These are phyloP conservation scores for Phataginus tetradactyla DNA, from an alignment of 2,797 vertebrate species.

Conservation along the genomic window DNA sequence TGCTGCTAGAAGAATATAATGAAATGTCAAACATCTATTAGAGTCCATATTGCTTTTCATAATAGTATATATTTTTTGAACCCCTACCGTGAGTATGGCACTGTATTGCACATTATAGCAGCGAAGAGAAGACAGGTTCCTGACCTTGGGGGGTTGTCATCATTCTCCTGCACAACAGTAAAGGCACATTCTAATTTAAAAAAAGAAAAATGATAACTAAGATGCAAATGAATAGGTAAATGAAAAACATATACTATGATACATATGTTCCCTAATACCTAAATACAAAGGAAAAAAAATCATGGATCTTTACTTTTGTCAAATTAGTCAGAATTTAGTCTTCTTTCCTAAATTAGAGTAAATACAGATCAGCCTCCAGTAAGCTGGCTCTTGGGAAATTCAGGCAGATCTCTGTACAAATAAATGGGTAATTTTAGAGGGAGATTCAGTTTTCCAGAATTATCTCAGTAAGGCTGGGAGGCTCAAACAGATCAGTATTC, in stretches of 20 bases:
- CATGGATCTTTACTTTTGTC: background rate
- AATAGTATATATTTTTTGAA: conserved; percentile 26
- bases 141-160: background rate
- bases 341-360: conserved; percentile 22
- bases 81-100: background rate
- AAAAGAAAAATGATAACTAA: background rate
- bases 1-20: conserved; percentile 40
- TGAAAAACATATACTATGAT: background rate
- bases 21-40: conserved; percentile 54
- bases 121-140: background rate
- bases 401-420: background rate
- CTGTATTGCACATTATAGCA: background rate
- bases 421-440: background rate
- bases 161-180: background rate
- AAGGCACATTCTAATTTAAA: background rate
- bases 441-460: conserved; percentile 7
- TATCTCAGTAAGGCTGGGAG: background rate
- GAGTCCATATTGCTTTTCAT: conserved; percentile 33
- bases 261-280: background rate
- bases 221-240: background rate
- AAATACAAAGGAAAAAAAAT: background rate
- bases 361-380: background rate
- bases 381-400: background rate
- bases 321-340: background rate
- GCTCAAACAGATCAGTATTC: background rate